Conservation (phyloP, 2,888 invertebrate species). For the Alloplasta piceator region DNA sequence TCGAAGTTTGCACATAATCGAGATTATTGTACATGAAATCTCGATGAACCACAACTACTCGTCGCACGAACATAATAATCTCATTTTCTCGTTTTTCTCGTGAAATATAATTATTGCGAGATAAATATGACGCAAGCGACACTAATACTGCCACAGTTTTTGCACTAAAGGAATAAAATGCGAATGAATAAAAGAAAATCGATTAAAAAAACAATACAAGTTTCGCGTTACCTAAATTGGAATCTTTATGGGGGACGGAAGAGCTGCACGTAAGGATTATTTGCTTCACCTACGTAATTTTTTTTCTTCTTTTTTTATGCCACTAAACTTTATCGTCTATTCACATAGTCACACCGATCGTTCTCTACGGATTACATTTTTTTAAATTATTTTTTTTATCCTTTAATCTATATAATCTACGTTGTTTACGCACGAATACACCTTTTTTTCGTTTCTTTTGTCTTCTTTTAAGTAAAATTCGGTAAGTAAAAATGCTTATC, state of each 20-base stretch:
- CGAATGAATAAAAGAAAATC: slow-evolving; percentile 7
- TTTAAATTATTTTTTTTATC: slow-evolving; percentile 39
- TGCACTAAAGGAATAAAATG: not conserved
- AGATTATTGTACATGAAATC: too few species aligned
- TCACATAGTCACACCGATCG: slow-evolving; percentile 82
- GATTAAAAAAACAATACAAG: slow-evolving; percentile 36
- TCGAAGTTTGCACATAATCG: too few species aligned
- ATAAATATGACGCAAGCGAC: slow-evolving; percentile 41
- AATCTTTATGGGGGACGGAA: slow-evolving; percentile 68
- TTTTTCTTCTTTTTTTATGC: slow-evolving; percentile 25
- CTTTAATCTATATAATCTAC: slow-evolving; percentile 60
- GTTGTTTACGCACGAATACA: slow-evolving; percentile 68
- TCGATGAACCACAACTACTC: too few species aligned
- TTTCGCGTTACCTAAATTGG: slow-evolving; percentile 31
- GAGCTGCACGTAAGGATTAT: slow-evolving; percentile 68
- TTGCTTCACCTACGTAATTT: slow-evolving; percentile 65
- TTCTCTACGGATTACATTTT: slow-evolving; percentile 79
- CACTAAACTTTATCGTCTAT: slow-evolving; percentile 72
- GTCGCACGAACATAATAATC: slow-evolving; percentile 8
- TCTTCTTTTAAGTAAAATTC: slow-evolving; percentile 74
- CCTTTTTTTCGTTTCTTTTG: slow-evolving; percentile 51
- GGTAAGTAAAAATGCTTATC: slow-evolving; percentile 81
- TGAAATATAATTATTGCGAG: slow-evolving; percentile 25
- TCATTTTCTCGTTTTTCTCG: not conserved
- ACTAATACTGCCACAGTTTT: slow-evolving; percentile 42